Evolutionary conservation across 1,140 invertebrate species (phyloP).

Genomic region (Euglossa dilemma): DNA sequence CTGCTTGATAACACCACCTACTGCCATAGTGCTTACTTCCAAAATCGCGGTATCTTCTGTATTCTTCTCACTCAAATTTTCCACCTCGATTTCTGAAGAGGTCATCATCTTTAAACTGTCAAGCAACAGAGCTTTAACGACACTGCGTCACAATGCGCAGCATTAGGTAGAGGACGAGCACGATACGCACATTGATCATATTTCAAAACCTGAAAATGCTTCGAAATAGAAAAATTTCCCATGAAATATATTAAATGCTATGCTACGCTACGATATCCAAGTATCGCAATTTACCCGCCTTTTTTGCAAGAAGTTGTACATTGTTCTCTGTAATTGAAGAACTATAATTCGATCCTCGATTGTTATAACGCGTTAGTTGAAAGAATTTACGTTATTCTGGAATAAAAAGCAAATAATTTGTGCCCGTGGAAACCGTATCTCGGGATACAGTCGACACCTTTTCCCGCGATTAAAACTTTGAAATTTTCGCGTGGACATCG

Average conservation of each 20-base stretch:
- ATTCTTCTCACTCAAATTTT: constrained; percentile 63
- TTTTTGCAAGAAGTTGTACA: not conserved
- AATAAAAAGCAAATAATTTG: constrained; percentile 60
- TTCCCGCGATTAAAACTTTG: constrained; percentile 42
- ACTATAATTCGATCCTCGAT: constrained; percentile 7
- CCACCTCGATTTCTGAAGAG: constrained; percentile 71
- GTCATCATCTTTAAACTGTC: constrained; percentile 75
- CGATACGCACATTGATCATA: constrained; percentile 45
- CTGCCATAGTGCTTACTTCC: constrained; percentile 77
- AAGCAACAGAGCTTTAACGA: constrained; percentile 24
- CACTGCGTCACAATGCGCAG: constrained; percentile 43
- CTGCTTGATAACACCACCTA: constrained; percentile 70
- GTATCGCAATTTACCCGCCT: not conserved
- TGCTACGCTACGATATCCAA: not conserved
- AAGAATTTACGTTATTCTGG: not conserved
- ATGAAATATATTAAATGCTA: not conserved
- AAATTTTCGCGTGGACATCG: constrained; percentile 1
- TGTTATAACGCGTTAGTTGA: not conserved
- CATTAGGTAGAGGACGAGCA: not conserved
- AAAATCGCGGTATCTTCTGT: constrained; percentile 72
- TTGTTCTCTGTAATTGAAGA: constrained; percentile 23
- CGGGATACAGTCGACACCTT: constrained; percentile 58
- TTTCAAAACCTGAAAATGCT: constrained; percentile 22
- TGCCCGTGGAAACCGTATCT: constrained; percentile 69
- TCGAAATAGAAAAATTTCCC: not conserved